A percentile compares a stretch with the other conserved stretches of the same genome.
Evolutionary conservation across 2,888 invertebrate genomes (phyloP).

Genomic region (Drosophila yooni): DNA sequence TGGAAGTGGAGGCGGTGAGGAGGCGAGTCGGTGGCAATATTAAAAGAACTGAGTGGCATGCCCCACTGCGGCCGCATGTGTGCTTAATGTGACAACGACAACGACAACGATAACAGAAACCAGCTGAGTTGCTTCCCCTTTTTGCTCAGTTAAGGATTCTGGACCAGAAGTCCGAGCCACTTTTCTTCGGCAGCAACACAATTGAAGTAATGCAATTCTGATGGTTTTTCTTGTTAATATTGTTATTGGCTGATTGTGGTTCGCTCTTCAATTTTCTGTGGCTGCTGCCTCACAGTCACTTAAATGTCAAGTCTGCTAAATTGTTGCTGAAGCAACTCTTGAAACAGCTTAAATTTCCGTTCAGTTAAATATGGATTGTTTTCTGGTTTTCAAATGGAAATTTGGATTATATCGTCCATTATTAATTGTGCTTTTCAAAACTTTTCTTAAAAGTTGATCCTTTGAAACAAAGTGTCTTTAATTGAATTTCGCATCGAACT

Average conservation of each 20-base stretch:
- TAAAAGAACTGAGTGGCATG: background rate
- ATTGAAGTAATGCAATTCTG: background rate
- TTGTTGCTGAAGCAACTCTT: background rate
- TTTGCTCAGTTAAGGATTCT: background rate
- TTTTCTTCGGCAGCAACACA: background rate
- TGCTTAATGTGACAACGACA: slow-evolving; percentile 38
- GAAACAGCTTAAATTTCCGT: background rate
- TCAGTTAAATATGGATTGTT: background rate
- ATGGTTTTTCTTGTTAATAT: background rate
- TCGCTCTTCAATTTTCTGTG: background rate
- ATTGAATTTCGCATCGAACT: background rate
- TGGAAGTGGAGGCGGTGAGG: background rate
- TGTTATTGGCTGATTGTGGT: background rate
- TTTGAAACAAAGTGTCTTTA: background rate
- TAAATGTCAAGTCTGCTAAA: background rate
- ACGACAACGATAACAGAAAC: slow-evolving; percentile 12
- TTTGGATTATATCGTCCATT: background rate
- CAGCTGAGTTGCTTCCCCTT: background rate
- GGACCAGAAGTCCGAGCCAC: background rate
- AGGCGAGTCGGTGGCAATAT: background rate
- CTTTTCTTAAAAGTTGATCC: too few relatives aligned
- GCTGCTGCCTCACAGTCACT: background rate
- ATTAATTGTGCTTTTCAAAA: background rate
- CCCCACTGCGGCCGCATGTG: background rate
- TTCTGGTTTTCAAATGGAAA: background rate